phyloP scores from a whole-genome alignment of 2,888 invertebrate genomes.

The Anagyrus pseudococci region DNA sequence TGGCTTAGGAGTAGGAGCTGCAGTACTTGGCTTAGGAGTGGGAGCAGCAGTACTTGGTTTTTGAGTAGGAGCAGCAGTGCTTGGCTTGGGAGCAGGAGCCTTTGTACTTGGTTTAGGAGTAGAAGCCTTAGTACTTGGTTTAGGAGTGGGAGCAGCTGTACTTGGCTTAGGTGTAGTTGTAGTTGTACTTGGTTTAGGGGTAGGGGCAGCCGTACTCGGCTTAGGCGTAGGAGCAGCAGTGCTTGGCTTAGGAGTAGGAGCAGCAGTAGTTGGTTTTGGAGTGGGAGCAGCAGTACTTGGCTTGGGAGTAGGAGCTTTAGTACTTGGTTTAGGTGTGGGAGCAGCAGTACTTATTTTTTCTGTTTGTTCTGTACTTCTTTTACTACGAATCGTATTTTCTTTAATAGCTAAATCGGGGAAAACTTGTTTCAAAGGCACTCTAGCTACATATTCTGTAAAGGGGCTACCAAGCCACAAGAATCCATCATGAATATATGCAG shows the following conservation, averaged over 20 bases:
- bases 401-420: constrained; percentile 45
- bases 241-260: not conserved
- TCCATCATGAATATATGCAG: constrained; percentile 72
- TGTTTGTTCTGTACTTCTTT: constrained; percentile 1
- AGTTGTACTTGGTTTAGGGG: constrained; percentile 39
- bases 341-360: constrained; percentile 15
- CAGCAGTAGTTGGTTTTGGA: constrained; percentile 4
- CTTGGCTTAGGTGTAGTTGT: constrained; percentile 42
- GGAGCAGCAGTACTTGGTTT: not conserved
- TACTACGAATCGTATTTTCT: not conserved
- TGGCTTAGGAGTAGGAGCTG: not conserved
- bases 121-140: not conserved
- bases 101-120: not conserved
- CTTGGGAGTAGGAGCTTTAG: constrained; percentile 42
- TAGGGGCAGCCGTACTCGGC: constrained; percentile 20
- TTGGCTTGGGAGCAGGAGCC: not conserved
- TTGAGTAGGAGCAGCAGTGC: not conserved
- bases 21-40: no score
- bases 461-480: constrained; percentile 75
- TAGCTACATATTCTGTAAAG: constrained; percentile 70
- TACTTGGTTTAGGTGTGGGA: constrained; percentile 35
- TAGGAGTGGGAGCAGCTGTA: constrained; percentile 22
- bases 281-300: constrained; percentile 29
- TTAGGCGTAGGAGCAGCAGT: not conserved
- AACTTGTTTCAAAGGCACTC: constrained; percentile 67